Base-by-base conservation (phyloP, 2,888 invertebrate genomes). In the Pyrrhosoma nymphula region DNA sequence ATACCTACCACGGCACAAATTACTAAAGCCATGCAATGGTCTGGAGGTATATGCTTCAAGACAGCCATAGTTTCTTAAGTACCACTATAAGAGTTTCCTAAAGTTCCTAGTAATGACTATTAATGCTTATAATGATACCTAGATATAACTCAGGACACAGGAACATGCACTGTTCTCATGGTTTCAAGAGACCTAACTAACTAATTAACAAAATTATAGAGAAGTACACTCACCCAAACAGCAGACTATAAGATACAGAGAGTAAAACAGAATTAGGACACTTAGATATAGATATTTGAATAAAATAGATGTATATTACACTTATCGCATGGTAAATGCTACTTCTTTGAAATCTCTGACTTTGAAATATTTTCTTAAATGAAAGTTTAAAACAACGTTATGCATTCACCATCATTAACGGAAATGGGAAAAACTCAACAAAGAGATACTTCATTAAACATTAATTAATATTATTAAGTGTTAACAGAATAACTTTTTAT, bases 181-280 rank as follows among this genome's bases (percentile, higher is more conserved):
- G 14, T 23, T 82, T 35, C 16, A 30, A 82, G 14, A 26, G 30
- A 35, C 12, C 12, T 69, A 14, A 6, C 69, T 89, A 14, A 55
- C n/a, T n/a, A 47, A n/a, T 14, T 69, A 69, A 55, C 26, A 47
- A 55, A 47, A 93, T 69, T 69, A 75, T 63, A 63, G n/a, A 75
- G 39, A 26, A 93, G 23, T 93, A 39, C 39, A 93, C 93, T 93
- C 93, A 93, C 93, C 93, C 93, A 93, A 93, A 93, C 93, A 93
- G 93, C 69, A 93, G 69, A 60, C 93, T 93, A 93, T 26, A 93
- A 93, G 47, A 75, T 23, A 93, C 35, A 69, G 69, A 93, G 23
- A 93, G 69, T 93, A 69, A 55, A 35, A 69, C 35, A 47, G 23
- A 47, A 60, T 93, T 93, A 93, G 93, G 63, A 47, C 23, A 75